phyloP scores from a whole-genome alignment of 2,888 invertebrate genomes.

The Glaucopsyche alexis region DNA sequence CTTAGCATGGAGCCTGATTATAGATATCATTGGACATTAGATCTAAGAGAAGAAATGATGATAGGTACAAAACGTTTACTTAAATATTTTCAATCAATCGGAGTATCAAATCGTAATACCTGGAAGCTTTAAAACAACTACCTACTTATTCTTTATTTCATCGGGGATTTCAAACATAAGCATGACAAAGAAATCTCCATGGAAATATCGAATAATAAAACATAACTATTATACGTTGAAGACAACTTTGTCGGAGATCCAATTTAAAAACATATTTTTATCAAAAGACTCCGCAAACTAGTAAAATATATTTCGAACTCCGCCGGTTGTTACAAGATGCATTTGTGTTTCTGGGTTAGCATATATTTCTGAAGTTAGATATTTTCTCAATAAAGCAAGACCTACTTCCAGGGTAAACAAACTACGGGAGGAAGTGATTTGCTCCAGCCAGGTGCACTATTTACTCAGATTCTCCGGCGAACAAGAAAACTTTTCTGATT shows the following conservation, averaged over 20 bases:
- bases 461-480: conserved; percentile 52
- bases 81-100: background rate
- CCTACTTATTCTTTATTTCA: conserved; percentile 6
- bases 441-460: conserved; percentile 49
- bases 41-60: no score
- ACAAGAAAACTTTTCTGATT: conserved; percentile 63
- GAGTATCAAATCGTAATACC: background rate
- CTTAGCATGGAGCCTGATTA: no score
- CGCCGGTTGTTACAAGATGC: background rate
- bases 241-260: background rate
- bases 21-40: no score
- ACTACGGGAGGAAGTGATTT: conserved; percentile 48
- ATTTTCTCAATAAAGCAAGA: conserved; percentile 43
- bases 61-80: no score
- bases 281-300: background rate
- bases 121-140: background rate
- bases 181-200: conserved; percentile 10
- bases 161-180: background rate
- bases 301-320: conserved; percentile 10
- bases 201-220: conserved; percentile 1
- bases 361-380: conserved; percentile 16
- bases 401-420: conserved; percentile 47
- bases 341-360: conserved; percentile 25
- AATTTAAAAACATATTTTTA: conserved; percentile 13
- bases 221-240: background rate